Conservation (phyloP, 2,113 vertebrate genomes). For the Cygnus buccinator region DNA sequence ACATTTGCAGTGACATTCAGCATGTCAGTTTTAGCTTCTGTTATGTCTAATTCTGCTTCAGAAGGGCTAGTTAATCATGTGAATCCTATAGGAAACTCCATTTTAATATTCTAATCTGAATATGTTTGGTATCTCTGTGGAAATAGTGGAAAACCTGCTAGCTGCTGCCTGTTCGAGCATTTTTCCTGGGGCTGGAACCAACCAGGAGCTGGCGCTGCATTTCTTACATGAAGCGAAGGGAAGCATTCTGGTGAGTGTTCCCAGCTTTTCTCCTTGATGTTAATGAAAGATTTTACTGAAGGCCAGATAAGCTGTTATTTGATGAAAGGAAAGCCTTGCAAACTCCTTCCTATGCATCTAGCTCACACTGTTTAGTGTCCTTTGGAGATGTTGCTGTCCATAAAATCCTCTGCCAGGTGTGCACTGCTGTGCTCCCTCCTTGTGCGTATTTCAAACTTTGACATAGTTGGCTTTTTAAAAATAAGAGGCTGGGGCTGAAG, state of each 20-base stretch:
- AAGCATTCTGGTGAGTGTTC: constrained; percentile 90
- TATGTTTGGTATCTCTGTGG: not conserved
- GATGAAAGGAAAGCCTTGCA: not conserved
- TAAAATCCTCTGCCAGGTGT: not conserved
- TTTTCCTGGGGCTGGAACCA: constrained; percentile 92
- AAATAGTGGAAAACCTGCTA: constrained; percentile 90
- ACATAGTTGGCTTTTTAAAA: not conserved
- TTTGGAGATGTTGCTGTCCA: not conserved
- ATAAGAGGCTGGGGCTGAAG: not conserved
- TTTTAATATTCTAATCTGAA: not conserved
- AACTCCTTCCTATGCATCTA: not conserved
- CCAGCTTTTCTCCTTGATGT: not conserved
- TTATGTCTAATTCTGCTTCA: not conserved
- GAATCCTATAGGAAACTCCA: not conserved
- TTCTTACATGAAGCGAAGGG: constrained; percentile 91
- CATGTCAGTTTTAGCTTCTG: not conserved
- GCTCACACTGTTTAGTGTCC: not conserved
- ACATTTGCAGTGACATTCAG: not conserved
- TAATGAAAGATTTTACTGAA: not conserved
- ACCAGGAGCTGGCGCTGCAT: constrained; percentile 94
- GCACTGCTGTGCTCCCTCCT: not conserved
- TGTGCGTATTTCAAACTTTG: not conserved
- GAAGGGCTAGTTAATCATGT: not conserved
- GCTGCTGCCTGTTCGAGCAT: constrained; percentile 95
- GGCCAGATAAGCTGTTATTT: not conserved